Evolutionary conservation across 1,140 invertebrate genomes (phyloP).

Genomic region (Homarus americanus): DNA sequence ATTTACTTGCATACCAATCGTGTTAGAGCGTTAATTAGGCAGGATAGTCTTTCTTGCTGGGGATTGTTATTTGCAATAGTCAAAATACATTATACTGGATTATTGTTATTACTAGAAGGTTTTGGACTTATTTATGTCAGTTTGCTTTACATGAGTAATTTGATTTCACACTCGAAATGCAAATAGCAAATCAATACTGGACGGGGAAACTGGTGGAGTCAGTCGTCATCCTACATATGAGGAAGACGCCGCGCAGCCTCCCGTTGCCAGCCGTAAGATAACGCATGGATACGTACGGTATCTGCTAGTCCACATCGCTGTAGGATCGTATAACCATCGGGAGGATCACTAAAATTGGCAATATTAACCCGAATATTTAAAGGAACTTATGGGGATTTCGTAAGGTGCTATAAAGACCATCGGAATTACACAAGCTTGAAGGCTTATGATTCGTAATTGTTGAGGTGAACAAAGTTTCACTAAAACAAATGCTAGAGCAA

Average conservation of each 20-base stretch:
- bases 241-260: constrained; percentile 37
- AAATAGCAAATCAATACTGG: constrained; percentile 65
- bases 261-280: constrained; percentile 22
- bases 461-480: neutral
- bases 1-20: too few species aligned
- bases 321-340: neutral
- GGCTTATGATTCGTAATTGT: too few species aligned
- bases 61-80: neutral
- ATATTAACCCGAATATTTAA: neutral
- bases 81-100: neutral
- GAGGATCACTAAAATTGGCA: neutral
- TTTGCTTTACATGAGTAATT: neutral
- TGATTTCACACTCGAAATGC: constrained; percentile 43
- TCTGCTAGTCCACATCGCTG: neutral
- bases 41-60: too few species aligned
- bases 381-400: neutral
- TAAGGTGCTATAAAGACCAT: neutral
- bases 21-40: too few species aligned
- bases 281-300: constrained; percentile 13
- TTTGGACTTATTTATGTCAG: neutral
- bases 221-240: neutral
- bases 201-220: constrained; percentile 48
- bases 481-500: neutral
- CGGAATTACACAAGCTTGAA: neutral
- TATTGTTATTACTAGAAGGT: neutral